Evolutionary conservation across 2,113 vertebrate genomes (phyloP).

Genomic region (Labeo catla): DNA sequence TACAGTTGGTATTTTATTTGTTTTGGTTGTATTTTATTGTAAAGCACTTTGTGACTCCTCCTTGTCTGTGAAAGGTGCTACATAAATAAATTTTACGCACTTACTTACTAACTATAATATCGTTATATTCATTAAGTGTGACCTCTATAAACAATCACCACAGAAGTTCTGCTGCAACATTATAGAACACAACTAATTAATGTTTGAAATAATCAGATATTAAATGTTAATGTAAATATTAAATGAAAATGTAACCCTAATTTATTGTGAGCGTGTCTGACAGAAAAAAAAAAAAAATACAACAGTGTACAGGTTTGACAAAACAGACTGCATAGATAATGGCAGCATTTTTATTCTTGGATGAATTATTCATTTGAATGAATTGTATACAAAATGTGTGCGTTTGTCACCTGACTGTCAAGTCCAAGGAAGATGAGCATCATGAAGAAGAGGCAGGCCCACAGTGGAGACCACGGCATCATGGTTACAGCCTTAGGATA

Average conservation of each 20-base stretch:
- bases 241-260: neutral
- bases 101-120: neutral
- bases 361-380: neutral
- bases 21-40: too few relatives aligned
- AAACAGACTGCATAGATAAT: neutral
- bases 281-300: neutral
- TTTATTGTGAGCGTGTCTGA: neutral
- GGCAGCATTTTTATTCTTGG: neutral
- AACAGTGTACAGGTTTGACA: neutral
- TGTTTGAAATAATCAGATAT: neutral
- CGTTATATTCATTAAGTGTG: neutral
- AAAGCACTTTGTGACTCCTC: too few relatives aligned
- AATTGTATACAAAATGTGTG: neutral
- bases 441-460: conserved; percentile 97
- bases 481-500: conserved; percentile 99
- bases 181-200: neutral
- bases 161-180: neutral
- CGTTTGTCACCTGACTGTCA: conserved; percentile 90
- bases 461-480: conserved; percentile 97
- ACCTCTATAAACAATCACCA: neutral
- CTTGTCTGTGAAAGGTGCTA: too few relatives aligned
- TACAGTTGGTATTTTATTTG: too few relatives aligned
- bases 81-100: too few relatives aligned
- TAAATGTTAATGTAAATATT: neutral
- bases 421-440: conserved; percentile 99